Base-by-base conservation (phyloP, 2,113 vertebrate genomes). In the Fulica atra region DNA sequence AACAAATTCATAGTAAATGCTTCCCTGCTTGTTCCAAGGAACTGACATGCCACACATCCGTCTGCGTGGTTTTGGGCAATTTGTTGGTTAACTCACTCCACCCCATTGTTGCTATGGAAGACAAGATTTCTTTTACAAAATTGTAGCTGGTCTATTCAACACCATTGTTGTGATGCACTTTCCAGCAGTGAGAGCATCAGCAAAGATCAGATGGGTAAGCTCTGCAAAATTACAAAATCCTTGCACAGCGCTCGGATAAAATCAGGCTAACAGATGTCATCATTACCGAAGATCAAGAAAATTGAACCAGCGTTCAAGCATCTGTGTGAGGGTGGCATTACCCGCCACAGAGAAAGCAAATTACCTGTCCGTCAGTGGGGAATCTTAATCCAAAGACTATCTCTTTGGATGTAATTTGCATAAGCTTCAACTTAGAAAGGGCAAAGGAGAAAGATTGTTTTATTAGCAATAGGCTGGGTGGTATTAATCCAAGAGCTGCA, bases 381-480 rank as follows among this genome's bases (percentile, higher is more conserved):
- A 90, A 86, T 92, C 82, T 93, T 91, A 92, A 94, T 92, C 54
- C 64, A 88, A 91, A 81, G 36, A 85, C 78, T 79, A 10, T 46
- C 24, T 89, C 54, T 80, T 92, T 86, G 69, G 28, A 31, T 81
- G 25, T 94, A 89, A 95, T 94, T 95, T 96, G 51, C 89, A 87
- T 96, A 91, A 26, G 1, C 16, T 81, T 87, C 74, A 87, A 56
- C 26, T 91, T 76, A 78, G 65, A 93, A 91, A 89, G 86, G 84
- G 70, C 81, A 89, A 96, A 94, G 48, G 63, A 38, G 92, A 86
- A 96, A 92, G 60, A 79, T 16, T 93, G 57, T 78, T 94, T 96
- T 92, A 89, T 94, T 92, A 94, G 25, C 4, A 38, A 36, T 66
- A 93, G 84, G 7, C 59, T 82, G 64, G 36, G 31, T 77, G 23